A percentile compares a stretch with the other conserved stretches of the same genome.
Evolutionary conservation across 2,797 vertebrate species (phyloP).

Genomic region (Anguilla anguilla): DNA sequence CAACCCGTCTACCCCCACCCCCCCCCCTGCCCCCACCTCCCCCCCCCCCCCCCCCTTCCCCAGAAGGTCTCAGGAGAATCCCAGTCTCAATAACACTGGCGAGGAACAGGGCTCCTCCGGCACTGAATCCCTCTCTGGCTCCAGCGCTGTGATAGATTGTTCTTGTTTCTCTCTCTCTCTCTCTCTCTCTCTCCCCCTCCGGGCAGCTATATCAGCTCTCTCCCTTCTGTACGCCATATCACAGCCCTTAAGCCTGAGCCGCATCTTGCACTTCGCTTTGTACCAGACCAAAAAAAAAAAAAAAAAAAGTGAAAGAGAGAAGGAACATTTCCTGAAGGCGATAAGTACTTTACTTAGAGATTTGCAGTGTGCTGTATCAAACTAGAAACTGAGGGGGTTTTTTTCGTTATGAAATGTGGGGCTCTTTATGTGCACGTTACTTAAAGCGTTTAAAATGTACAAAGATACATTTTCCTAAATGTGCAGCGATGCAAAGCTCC

Average conservation of each 20-base stretch:
- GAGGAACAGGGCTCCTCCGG: neutral
- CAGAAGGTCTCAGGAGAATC: neutral
- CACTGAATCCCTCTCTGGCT: neutral
- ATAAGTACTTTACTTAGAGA: neutral
- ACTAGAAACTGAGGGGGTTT: neutral
- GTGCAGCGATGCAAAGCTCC: neutral
- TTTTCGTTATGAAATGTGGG: neutral
- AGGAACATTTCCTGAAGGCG: slow-evolving; percentile 21
- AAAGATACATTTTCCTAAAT: slow-evolving; percentile 1
- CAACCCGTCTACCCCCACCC: too few relatives aligned
- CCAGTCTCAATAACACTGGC: slow-evolving; percentile 2
- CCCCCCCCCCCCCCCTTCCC: neutral
- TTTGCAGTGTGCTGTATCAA: neutral
- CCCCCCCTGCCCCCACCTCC: too few relatives aligned
- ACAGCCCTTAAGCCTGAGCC: neutral
- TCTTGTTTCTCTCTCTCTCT: neutral
- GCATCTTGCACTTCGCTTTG: slow-evolving; percentile 15
- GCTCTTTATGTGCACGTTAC: neutral
- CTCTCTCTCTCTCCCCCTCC: neutral
- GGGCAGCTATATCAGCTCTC: neutral
- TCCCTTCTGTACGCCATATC: neutral
- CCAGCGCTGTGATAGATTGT: slow-evolving; percentile 7
- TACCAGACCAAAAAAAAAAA: slow-evolving; percentile 18
- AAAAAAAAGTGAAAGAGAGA: slow-evolving; percentile 27
- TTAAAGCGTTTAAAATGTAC: neutral